A percentile compares a stretch with the other conserved stretches of the same genome.
These are phyloP conservation scores for Plectropomus leopardus DNA, from an alignment of 2,113 vertebrate genomes.

Conservation along the genomic window DNA sequence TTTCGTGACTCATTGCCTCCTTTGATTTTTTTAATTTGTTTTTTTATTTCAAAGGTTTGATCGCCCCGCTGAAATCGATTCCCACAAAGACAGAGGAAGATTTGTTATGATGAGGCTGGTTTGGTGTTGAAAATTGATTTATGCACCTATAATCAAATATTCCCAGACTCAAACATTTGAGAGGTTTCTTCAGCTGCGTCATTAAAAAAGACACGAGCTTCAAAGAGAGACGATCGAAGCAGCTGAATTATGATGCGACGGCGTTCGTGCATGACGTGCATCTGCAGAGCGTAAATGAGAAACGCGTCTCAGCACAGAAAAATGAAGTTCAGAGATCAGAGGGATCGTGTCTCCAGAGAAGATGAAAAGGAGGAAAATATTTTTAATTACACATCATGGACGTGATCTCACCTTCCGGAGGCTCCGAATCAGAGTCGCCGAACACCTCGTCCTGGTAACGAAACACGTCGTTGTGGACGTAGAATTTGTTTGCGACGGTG, in stretches of 20 bases:
- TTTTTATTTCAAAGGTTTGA: no score
- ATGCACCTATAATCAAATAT: no score
- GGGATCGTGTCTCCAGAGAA: not conserved
- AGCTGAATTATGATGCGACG: not conserved
- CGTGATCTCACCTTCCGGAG: conserved; percentile 90
- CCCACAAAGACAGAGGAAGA: no score
- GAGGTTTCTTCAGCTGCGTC: not conserved
- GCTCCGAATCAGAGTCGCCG: conserved; percentile 95
- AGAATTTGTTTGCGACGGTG: conserved; percentile 98
- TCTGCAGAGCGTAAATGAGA: not conserved
- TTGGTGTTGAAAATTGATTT: no score
- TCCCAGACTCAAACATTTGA: not conserved
- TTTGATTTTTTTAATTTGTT: no score
- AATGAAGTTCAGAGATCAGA: no score
- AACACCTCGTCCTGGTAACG: conserved; percentile 99
- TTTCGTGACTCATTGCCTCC: no score
- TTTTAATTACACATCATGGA: not conserved
- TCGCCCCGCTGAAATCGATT: no score
- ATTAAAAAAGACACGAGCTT: not conserved
- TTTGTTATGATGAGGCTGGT: no score
- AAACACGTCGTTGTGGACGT: conserved; percentile 98
- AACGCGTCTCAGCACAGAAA: no score
- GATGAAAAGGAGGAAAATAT: not conserved
- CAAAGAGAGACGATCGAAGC: not conserved
- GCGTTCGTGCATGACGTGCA: not conserved